A percentile compares a stretch with the other conserved stretches of the same genome.
Evolutionary conservation across 1,140 invertebrate genomes (phyloP).

Genomic region (Brachionus rotundiformis): DNA sequence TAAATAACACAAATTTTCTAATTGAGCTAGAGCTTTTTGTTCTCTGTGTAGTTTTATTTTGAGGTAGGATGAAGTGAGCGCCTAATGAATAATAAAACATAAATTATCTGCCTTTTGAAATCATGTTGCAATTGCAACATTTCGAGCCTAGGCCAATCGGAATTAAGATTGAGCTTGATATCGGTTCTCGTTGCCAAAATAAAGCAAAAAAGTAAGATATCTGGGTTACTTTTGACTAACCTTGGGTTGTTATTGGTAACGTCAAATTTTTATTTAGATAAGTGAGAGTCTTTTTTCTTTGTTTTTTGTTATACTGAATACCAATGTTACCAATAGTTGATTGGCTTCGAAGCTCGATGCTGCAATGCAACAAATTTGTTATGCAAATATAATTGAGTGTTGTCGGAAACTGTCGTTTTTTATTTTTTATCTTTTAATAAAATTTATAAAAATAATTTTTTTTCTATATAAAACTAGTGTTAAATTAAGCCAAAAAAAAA

Average conservation of each 20-base stretch:
- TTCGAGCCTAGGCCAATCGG: neutral
- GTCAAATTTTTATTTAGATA: neutral
- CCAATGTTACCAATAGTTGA: too few relatives aligned
- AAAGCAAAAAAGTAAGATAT: neutral
- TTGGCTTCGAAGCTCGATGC: neutral
- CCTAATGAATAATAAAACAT: constrained; percentile 6
- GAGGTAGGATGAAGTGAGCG: constrained; percentile 36
- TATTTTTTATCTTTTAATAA: neutral
- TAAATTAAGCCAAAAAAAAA: neutral
- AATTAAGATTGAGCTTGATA: neutral
- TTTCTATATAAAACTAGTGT: neutral
- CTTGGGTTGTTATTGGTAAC: neutral
- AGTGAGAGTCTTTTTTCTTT: neutral
- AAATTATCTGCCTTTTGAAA: constrained; percentile 15
- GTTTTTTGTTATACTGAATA: too few relatives aligned
- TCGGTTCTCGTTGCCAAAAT: neutral
- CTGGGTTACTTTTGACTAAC: neutral
- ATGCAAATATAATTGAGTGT: neutral
- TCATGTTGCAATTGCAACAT: constrained; percentile 44
- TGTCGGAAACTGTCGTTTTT: neutral
- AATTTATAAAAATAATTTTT: neutral
- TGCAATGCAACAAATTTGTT: neutral
- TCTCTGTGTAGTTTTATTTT: constrained; percentile 9
- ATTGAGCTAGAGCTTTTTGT: constrained; percentile 36
- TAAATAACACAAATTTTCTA: constrained; percentile 27